Base-by-base conservation (phyloP, 2,888 invertebrate species). In the Noctua comes region DNA sequence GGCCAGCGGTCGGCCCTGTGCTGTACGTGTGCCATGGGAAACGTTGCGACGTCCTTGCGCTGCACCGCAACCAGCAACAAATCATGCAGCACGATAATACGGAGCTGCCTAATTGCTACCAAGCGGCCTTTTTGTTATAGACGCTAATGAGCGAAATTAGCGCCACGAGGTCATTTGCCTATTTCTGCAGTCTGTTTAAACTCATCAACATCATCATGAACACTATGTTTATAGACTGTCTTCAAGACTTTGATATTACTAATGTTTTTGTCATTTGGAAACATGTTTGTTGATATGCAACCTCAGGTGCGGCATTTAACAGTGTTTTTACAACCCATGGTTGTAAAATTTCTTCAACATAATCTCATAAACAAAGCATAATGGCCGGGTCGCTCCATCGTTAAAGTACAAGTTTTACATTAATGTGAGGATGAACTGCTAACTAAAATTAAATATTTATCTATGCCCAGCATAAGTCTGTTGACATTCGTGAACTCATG, bases 1-100 rank as follows among this genome's bases (percentile, higher is more conserved):
- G 92, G 90, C 90, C 93, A 91, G 85, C 89, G 94, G 92, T 88
- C 93, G 92, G 91, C 92, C 90, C 88, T 87, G 87, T 89, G 80
- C 78, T 87, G 87, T 92, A 92, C 91, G 88, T 93, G 89, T 91
- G 92, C 92, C 92, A 94, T 94, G 92, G 93, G 90, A 93, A 92
- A 88, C 90, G 90, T 91, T 92, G 92, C 91, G 92, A 91, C 93
- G 93, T 92, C 92, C 93, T 93, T 92, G 91, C 88, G 90, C 84
- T 93, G 92, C 93, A 93, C 90, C 90, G 89, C 77, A 87, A 88
- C 86, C 89, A 88, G 88, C 90, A 88, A 88, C 88, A 91, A 85
- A 85, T 89, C 88, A 88, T 82, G 79, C 85, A 87, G 73, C 27
- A 36, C 86, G 68, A 73, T 82, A 62, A 75, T 73, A 82, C 77